These are phyloP conservation scores for Ceratosolen fusciceps DNA, from an alignment of 1,140 invertebrate species.

Conservation along the genomic window DNA sequence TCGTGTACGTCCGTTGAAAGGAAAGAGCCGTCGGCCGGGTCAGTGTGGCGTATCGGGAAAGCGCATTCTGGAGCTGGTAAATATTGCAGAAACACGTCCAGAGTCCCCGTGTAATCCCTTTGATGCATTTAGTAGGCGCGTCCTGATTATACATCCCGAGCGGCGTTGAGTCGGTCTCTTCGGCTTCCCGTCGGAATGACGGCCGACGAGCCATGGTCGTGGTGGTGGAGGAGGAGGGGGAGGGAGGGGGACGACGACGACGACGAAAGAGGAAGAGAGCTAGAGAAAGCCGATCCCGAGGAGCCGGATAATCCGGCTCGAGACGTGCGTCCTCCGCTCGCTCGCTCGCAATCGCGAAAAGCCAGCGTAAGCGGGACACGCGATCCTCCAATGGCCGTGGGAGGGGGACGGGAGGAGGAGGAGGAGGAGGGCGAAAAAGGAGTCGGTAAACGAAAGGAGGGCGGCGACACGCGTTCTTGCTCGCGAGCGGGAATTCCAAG, in stretches of 20 bases:
- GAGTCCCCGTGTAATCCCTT: not conserved
- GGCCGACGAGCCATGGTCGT: not conserved
- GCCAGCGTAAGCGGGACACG: conserved; percentile 5
- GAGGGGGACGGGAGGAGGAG: not conserved
- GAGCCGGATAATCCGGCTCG: conserved; percentile 37
- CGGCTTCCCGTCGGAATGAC: not conserved
- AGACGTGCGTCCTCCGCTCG: conserved; percentile 33
- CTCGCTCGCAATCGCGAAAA: conserved; percentile 32
- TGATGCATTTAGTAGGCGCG: conserved; percentile 4
- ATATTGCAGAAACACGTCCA: conserved; percentile 19
- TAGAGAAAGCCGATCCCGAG: not conserved
- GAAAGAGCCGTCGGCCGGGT: too few species aligned
- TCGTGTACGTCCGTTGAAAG: not conserved
- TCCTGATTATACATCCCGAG: not conserved
- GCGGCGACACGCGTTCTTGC: too few species aligned
- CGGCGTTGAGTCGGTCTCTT: not conserved
- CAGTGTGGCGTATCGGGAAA: conserved; percentile 10
- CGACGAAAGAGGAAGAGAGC: not conserved
- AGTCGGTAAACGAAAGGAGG: not conserved
- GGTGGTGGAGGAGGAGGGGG: not conserved
- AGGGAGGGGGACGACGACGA: too few species aligned
- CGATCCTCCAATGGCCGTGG: not conserved
- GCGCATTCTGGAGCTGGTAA: not conserved
- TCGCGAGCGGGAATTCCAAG: conserved; percentile 60
- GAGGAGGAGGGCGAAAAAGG: not conserved